Percentiles rank a stretch among this genome's conserved stretches.
phyloP scores from a whole-genome alignment of 2,113 vertebrate species.

The Pelecanus crispus region DNA sequence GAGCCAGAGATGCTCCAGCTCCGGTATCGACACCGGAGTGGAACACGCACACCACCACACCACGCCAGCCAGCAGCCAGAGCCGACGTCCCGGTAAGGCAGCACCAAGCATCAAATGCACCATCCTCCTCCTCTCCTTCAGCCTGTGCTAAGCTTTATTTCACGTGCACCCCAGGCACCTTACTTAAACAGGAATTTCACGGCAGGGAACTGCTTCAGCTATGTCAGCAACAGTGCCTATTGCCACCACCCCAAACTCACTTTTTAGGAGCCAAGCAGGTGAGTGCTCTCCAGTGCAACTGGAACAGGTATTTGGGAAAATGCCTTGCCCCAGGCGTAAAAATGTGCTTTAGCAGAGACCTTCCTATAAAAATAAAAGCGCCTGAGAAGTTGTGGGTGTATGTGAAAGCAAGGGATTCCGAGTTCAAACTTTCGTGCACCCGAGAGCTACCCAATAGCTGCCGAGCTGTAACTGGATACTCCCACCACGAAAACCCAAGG shows the following conservation, averaged over 20 bases:
- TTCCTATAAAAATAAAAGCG: neutral
- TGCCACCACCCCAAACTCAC: neutral
- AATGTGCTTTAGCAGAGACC: neutral
- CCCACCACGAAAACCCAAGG: slow-evolving; percentile 61
- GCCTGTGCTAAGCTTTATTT: neutral
- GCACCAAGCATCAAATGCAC: neutral
- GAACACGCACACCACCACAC: neutral
- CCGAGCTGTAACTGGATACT: slow-evolving; percentile 61
- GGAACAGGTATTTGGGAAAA: neutral
- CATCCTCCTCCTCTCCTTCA: neutral
- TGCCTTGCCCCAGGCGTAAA: neutral
- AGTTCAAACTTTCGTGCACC: slow-evolving; percentile 15
- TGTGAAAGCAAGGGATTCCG: neutral
- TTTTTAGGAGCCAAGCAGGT: neutral
- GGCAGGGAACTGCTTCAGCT: neutral
- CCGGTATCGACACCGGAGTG: neutral
- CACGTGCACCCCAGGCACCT: neutral
- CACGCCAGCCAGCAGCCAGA: neutral
- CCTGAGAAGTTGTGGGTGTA: neutral
- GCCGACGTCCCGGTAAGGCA: neutral
- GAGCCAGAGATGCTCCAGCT: fast-evolving
- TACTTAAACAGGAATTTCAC: neutral
- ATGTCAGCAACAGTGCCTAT: neutral
- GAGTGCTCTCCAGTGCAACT: neutral
- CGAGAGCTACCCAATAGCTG: neutral